phyloP scores from a whole-genome alignment of 2,888 invertebrate species.

The Tenthredo amoena region DNA sequence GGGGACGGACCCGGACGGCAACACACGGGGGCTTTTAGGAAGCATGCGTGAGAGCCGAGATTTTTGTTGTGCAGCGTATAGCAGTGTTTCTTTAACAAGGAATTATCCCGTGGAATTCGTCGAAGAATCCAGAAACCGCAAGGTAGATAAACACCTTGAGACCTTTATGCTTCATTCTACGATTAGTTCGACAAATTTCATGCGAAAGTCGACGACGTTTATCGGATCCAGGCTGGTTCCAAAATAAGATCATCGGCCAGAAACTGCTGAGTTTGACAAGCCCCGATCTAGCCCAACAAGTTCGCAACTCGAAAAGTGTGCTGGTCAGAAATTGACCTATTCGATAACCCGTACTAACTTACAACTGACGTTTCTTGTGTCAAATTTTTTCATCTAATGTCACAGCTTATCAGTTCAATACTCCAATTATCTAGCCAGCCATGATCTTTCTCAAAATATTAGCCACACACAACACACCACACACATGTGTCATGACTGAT shows the following conservation, averaged over 20 bases:
- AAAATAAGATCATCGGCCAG: conserved; percentile 39
- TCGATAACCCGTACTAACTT: conserved; percentile 36
- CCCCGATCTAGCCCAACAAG: conserved; percentile 53
- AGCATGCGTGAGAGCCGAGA: conserved; percentile 52
- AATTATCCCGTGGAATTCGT: conserved; percentile 3
- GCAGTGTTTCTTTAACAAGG: conserved; percentile 49
- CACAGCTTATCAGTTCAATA: conserved; percentile 35
- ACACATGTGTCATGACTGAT: conserved; percentile 37
- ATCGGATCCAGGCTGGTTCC: conserved; percentile 43
- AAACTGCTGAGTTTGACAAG: conserved; percentile 44
- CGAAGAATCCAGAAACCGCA: not conserved
- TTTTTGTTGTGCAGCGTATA: conserved; percentile 51
- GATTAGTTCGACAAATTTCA: not conserved
- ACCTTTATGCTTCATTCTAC: not conserved
- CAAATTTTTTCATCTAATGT: conserved; percentile 10
- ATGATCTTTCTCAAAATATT: conserved; percentile 47
- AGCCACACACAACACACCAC: not conserved
- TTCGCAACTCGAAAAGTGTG: conserved; percentile 32
- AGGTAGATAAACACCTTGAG: conserved; percentile 17
- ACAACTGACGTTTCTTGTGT: conserved; percentile 45
- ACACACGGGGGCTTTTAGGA: conserved; percentile 46
- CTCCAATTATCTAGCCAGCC: conserved; percentile 27
- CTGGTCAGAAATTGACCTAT: conserved; percentile 46
- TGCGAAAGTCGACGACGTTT: conserved; percentile 1
- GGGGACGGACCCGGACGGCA: conserved; percentile 50